phyloP scores from a whole-genome alignment of 2,797 vertebrate genomes.

The Pelobates cultripes region DNA sequence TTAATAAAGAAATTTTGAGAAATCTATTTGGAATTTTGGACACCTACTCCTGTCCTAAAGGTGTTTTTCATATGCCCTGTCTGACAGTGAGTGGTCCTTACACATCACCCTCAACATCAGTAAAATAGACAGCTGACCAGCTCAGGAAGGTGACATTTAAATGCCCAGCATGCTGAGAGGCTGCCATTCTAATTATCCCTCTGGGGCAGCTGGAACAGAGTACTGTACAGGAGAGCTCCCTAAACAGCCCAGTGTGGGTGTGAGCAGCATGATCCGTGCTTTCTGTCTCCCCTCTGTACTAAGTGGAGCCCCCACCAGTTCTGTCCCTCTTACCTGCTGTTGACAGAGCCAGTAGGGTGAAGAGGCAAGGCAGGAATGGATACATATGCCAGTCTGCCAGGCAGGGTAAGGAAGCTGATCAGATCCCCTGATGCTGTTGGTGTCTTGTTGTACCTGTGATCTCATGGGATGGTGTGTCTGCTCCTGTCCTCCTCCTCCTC shows the following conservation, averaged over 20 bases:
- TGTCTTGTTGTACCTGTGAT: neutral
- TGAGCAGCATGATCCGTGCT: neutral
- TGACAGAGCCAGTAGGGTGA: neutral
- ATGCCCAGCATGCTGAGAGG: neutral
- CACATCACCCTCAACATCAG: too few species aligned
- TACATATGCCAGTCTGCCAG: constrained; percentile 15
- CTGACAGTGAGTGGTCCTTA: too few species aligned
- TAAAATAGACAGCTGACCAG: too few species aligned
- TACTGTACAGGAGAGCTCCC: neutral
- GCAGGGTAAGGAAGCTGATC: neutral
- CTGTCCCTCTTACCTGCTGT: constrained; percentile 39
- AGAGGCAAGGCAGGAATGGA: neutral
- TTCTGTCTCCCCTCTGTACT: too few species aligned
- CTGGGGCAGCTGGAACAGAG: neutral
- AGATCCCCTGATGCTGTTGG: neutral
- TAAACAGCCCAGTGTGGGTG: neutral
- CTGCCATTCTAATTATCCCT: too few species aligned
- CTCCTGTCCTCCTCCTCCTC: constrained; percentile 8
- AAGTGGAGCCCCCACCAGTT: too few species aligned
- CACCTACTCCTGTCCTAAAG: too few species aligned
- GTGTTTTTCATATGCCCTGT: too few species aligned
- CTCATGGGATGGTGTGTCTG: neutral
- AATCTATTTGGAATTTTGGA: too few species aligned
- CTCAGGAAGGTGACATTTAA: neutral
- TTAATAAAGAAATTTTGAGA: too few species aligned